These are phyloP conservation scores for Syngnathus typhle DNA, from an alignment of 2,113 vertebrate genomes.

Conservation along the genomic window DNA sequence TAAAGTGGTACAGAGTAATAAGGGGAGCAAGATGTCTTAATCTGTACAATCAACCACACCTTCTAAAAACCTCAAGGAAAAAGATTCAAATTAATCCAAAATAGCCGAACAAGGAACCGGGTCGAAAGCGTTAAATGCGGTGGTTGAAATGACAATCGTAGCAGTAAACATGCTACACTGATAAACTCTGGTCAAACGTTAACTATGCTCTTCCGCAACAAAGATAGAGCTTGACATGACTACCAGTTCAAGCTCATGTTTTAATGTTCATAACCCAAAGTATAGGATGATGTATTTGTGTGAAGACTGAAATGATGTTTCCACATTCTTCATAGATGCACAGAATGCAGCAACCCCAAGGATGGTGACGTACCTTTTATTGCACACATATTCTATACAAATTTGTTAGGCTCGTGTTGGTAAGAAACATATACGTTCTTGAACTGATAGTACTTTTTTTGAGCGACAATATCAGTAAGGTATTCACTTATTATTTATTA, in stretches of 20 bases:
- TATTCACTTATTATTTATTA: no score
- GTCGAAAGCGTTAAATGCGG: background rate
- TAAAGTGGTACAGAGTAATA: background rate
- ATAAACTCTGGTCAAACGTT: background rate
- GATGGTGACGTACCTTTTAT: slow-evolving; percentile 35
- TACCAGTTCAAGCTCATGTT: background rate
- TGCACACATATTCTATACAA: background rate
- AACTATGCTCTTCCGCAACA: background rate
- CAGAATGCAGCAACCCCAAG: slow-evolving; percentile 21
- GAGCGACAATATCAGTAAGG: no score
- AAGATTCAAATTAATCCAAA: background rate
- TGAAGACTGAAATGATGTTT: background rate
- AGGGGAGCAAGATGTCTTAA: background rate
- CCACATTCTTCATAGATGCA: slow-evolving; percentile 35
- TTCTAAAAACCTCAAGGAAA: background rate
- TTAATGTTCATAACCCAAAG: background rate
- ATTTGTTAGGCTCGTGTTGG: no score
- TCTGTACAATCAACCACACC: background rate
- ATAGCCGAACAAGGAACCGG: background rate
- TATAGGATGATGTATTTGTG: background rate
- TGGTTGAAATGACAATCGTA: background rate
- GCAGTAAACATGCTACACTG: background rate
- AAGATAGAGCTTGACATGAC: background rate
- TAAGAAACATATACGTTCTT: no score
- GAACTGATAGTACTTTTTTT: no score